Evolutionary conservation across 2,113 vertebrate species (phyloP), one percentile per base, ranked within the genome.

Genomic region (Enhydra lutris): DNA sequence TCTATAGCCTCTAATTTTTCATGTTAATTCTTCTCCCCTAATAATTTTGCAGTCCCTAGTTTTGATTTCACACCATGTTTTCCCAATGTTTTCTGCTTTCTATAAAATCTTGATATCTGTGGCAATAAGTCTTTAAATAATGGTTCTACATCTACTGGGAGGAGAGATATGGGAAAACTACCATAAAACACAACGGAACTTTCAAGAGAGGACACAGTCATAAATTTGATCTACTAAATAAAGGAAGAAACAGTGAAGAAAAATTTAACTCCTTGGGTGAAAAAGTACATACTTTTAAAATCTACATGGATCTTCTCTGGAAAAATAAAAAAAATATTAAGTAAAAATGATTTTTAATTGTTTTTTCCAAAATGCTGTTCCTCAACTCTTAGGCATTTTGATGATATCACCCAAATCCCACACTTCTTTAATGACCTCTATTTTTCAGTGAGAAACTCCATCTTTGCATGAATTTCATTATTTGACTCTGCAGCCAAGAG

Each of bases 101-200:
- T 55, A 24, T 95, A 92, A 82, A 96, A 50, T 87, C 17, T 96
- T 96, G 45, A 91, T 57, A 61, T 29, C 20, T 96, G 26, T 29
- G 55, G 50, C 59, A 82, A 10, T 45, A 76, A 59, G 39, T 69
- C 11, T 84, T 95, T 91, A 94, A 84, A 31, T 94, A 91, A 76
- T 69, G 67, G 36, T 82, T 87, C 95, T 73, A 83, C 8, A 50
- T 79, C 34, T 92, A 17, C 6, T 42, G n/a, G n/a, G 7, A 87
- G 73, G 11, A 91, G 65, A 39, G 15, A 50, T 47, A 84, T 86
- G 20, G 80, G 36, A 88, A 96, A 97, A 92, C 50, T 7, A 71
- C 42, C 17, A 91, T 81, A 78, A 91, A 95, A 90, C 23, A 94
- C 82, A 20, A 96, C 26, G 36, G 26, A 88, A 86, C 26, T 55